A percentile compares a stretch with the other conserved stretches of the same genome.
Evolutionary conservation across 2,797 vertebrate species (phyloP).

Genomic region (Momotus momota): DNA sequence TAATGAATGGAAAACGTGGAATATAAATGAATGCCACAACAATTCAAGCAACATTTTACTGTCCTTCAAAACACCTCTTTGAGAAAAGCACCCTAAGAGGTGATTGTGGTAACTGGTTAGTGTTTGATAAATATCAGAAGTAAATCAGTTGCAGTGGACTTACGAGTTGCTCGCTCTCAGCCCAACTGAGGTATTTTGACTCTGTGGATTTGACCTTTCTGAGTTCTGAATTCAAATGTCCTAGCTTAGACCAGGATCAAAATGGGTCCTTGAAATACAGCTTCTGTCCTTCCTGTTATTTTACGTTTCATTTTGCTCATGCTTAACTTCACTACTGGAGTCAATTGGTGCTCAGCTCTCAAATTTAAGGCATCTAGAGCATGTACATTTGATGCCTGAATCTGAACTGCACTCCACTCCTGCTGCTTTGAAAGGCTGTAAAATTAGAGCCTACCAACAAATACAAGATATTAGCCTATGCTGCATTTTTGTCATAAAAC

Average conservation of each 20-base stretch:
- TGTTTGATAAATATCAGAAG: background rate
- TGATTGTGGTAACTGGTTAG: background rate
- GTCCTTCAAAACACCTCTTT: background rate
- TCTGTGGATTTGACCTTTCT: background rate
- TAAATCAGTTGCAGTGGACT: background rate
- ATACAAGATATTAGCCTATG: background rate
- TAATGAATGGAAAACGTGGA: background rate
- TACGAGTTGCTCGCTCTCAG: background rate
- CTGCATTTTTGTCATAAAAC: background rate
- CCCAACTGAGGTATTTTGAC: background rate
- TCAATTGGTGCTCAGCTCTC: background rate
- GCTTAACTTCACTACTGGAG: background rate
- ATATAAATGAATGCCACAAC: background rate
- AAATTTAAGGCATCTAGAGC: background rate
- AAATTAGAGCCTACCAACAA: constrained; percentile 14
- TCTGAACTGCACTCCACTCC: background rate
- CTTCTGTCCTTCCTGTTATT: background rate
- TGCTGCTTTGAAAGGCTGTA: background rate
- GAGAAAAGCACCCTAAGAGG: background rate
- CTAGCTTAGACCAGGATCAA: background rate
- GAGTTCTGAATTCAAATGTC: background rate
- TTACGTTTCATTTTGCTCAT: background rate
- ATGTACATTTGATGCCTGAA: background rate
- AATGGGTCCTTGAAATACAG: background rate
- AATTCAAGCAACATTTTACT: background rate